Percentiles rank a stretch among this genome's conserved stretches.
phyloP scores from a whole-genome alignment of 2,113 vertebrate genomes.

The Leptobrachium leishanense region DNA sequence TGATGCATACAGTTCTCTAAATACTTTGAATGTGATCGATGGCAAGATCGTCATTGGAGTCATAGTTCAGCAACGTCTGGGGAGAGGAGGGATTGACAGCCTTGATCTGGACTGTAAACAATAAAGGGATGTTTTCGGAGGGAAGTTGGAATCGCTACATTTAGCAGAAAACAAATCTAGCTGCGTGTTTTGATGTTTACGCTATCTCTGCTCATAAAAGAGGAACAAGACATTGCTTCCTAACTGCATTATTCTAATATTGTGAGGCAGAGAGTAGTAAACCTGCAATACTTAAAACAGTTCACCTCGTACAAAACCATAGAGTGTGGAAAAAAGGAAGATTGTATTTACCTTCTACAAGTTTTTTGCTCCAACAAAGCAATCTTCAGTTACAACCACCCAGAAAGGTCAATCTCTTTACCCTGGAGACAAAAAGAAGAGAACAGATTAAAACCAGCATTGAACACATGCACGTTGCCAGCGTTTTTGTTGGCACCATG shows the following conservation, averaged over 20 bases:
- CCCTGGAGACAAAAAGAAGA: slow-evolving; percentile 80
- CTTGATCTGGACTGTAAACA: too few species aligned
- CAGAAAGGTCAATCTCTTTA: slow-evolving; percentile 82
- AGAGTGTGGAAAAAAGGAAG: slow-evolving; percentile 7
- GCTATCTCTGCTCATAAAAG: not conserved
- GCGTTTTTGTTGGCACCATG: slow-evolving; percentile 57
- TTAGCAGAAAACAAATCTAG: too few species aligned
- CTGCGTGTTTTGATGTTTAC: not conserved
- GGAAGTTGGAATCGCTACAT: too few species aligned
- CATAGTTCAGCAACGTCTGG: too few species aligned
- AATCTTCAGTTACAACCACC: slow-evolving; percentile 84
- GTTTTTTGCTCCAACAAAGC: slow-evolving; percentile 82
- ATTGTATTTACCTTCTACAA: slow-evolving; percentile 83
- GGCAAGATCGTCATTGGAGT: too few species aligned
- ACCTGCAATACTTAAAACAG: slow-evolving; percentile 6
- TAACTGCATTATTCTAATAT: not conserved
- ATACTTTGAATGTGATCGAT: too few species aligned
- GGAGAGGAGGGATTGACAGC: too few species aligned
- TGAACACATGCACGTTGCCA: slow-evolving; percentile 48
- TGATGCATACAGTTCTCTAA: too few species aligned
- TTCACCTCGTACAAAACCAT: slow-evolving; percentile 45
- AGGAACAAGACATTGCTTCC: not conserved
- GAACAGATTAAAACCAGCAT: slow-evolving; percentile 66
- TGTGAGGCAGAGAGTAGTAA: not conserved
- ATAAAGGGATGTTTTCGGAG: too few species aligned